Conservation (phyloP, 2,797 vertebrate genomes). For the Petrocephalus schoutedeni region DNA sequence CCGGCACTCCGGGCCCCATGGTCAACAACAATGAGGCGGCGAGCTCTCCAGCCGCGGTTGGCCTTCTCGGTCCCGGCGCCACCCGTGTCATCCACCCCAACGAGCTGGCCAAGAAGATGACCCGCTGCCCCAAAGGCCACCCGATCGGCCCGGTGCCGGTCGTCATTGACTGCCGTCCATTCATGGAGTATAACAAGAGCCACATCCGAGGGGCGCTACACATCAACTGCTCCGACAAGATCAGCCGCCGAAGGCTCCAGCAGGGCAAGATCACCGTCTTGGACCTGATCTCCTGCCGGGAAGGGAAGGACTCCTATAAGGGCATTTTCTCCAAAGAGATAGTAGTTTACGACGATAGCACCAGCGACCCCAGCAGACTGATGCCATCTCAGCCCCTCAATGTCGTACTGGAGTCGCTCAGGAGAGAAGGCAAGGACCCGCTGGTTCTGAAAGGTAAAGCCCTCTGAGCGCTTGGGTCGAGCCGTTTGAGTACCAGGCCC, state of each 20-base stretch:
- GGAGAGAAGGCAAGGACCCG: conserved; percentile 93
- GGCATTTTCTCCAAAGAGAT: conserved; percentile 99
- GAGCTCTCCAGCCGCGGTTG: conserved; percentile 58
- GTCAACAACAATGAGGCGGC: conserved; percentile 63
- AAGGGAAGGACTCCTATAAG: conserved; percentile 92
- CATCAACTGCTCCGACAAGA: conserved; percentile 97
- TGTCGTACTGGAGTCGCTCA: conserved; percentile 89
- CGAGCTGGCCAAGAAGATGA: conserved; percentile 91
- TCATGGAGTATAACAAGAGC: conserved; percentile 96
- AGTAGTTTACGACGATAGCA: conserved; percentile 94
- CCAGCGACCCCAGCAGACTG: conserved; percentile 80
- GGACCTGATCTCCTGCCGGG: conserved; percentile 91
- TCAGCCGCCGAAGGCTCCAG: conserved; percentile 90
- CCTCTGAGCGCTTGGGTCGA: neutral
- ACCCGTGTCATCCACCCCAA: conserved; percentile 87
- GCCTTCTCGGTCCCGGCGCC: conserved; percentile 65
- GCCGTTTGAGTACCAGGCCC: neutral
- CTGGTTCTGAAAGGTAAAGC: conserved; percentile 91
- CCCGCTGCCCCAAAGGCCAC: conserved; percentile 83
- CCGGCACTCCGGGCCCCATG: conserved; percentile 66
- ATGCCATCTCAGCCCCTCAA: conserved; percentile 84
- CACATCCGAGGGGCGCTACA: conserved; percentile 95
- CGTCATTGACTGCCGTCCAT: conserved; percentile 95
- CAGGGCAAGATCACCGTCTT: conserved; percentile 97
- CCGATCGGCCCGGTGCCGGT: conserved; percentile 79